These are phyloP conservation scores for Nanorana parkeri DNA, from an alignment of 2,113 vertebrate genomes.

Conservation along the genomic window DNA sequence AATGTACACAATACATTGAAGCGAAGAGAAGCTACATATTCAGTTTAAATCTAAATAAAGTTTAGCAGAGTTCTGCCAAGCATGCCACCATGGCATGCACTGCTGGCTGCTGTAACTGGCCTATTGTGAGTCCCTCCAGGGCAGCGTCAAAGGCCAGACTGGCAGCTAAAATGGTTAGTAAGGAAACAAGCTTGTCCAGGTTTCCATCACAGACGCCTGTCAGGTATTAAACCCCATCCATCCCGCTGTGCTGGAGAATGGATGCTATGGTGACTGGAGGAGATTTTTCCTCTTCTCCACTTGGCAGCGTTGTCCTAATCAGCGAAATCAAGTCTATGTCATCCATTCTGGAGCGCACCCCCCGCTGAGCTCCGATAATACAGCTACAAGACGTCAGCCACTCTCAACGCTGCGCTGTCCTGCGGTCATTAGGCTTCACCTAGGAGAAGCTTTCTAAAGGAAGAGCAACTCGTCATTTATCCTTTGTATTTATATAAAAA, in stretches of 20 bases:
- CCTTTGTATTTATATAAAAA: too few species aligned
- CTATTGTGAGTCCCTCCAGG: background rate
- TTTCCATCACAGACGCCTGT: background rate
- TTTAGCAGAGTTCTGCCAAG: too few species aligned
- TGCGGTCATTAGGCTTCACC: too few species aligned
- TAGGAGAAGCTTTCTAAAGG: too few species aligned
- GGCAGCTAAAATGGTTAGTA: background rate
- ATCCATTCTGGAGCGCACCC: background rate
- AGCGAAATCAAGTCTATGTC: conserved; percentile 8
- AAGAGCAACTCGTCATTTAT: too few species aligned
- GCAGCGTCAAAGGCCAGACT: background rate
- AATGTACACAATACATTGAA: too few species aligned
- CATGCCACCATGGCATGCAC: too few species aligned
- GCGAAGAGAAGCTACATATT: too few species aligned
- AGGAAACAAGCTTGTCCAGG: background rate
- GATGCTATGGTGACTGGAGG: background rate
- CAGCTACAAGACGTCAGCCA: background rate
- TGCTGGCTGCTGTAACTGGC: too few species aligned
- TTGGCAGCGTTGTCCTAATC: background rate
- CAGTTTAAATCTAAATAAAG: too few species aligned
- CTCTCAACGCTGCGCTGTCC: background rate
- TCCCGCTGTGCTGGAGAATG: background rate
- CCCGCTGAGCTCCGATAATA: background rate
- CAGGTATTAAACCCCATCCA: background rate
- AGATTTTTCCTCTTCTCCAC: background rate